Base-by-base conservation (phyloP, 2,797 vertebrate species). In the Acrossocheilus fasciatus region DNA sequence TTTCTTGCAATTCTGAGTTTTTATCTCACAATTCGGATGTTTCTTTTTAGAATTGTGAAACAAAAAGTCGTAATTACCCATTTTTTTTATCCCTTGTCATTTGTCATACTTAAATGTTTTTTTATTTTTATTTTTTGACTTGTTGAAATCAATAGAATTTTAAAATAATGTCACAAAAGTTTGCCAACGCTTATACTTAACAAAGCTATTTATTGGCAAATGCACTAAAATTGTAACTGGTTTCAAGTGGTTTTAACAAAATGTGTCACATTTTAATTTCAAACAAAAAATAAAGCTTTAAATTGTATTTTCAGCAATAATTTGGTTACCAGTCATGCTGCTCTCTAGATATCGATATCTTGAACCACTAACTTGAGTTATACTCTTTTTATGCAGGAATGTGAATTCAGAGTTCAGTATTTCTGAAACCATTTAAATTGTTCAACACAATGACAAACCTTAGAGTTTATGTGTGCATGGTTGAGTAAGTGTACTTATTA, bases 361-460 rank as follows among this genome's bases (percentile, higher is more conserved):
- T n/a, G 20, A 54, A 59, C 57, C 54, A 23, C 54, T 23, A 57
- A 57, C 18, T 57, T 57, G 54, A 23, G 54, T 57, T 23, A 9
- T 8, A 9, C 18, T 20, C 52, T 20, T 54, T 54, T 54, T 54
- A 47, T 12, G 0, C 6, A 23, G 7, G 23, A n/a, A 3, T 59
- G 4, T 62, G 23, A 12, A n/a, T 59, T 59, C 20, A n/a, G 23
- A 59, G 23, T 59, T 64, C 15, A 26, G 26, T 26, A 26, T 26
- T 26, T 26, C 26, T 26, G 12, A 30, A 64, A 15, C 11, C 14
- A 30, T 30, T 66, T 34, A 3, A 30, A 66, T 66, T 15, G 6
- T 17, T 34, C 14, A 66, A 66, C 1, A 1, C 64, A 66, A 34
- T 66, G 64, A 66, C 93, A 20, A 36, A 17, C 26, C 18, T 11